Evolutionary conservation across 1,140 invertebrate species (phyloP).

Genomic region (Drosophila mayri): DNA sequence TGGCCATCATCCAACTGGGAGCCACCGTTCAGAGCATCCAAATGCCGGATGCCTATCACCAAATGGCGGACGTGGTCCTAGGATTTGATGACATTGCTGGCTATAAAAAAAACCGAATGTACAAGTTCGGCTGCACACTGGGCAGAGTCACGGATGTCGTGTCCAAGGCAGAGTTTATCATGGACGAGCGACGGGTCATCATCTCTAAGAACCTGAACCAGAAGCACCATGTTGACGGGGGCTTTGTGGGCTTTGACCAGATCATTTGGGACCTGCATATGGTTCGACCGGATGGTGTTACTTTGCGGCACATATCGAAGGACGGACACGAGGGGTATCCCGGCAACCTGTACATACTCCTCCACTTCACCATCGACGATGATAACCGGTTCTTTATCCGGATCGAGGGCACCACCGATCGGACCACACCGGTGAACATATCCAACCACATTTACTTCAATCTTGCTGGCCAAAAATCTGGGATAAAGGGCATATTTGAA

Average conservation of each 20-base stretch:
- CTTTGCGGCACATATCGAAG: slow-evolving; percentile 89
- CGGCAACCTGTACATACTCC: slow-evolving; percentile 89
- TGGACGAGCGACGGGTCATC: slow-evolving; percentile 89
- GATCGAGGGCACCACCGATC: slow-evolving; percentile 90
- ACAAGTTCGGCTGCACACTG: slow-evolving; percentile 94
- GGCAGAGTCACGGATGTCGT: slow-evolving; percentile 95
- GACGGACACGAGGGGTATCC: slow-evolving; percentile 95
- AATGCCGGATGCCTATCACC: slow-evolving; percentile 90
- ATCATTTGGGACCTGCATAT: slow-evolving; percentile 87
- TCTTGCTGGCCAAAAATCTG: slow-evolving; percentile 90
- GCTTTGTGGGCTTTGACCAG: slow-evolving; percentile 93
- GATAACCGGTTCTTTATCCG: slow-evolving; percentile 90
- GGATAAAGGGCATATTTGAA: slow-evolving; percentile 87
- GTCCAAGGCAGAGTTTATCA: slow-evolving; percentile 88
- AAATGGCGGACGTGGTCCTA: slow-evolving; percentile 89
- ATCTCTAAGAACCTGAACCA: slow-evolving; percentile 90
- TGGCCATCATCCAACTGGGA: slow-evolving; percentile 85
- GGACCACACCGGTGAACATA: slow-evolving; percentile 93
- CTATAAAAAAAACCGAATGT: slow-evolving; percentile 85
- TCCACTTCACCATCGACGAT: slow-evolving; percentile 90
- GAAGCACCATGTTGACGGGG: slow-evolving; percentile 93
- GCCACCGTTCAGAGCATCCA: slow-evolving; percentile 91
- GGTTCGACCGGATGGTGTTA: slow-evolving; percentile 77
- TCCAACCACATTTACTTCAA: slow-evolving; percentile 98
- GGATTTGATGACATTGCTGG: slow-evolving; percentile 92